Conservation (phyloP, 2,113 vertebrate species). For the Propithecus coquereli region DNA sequence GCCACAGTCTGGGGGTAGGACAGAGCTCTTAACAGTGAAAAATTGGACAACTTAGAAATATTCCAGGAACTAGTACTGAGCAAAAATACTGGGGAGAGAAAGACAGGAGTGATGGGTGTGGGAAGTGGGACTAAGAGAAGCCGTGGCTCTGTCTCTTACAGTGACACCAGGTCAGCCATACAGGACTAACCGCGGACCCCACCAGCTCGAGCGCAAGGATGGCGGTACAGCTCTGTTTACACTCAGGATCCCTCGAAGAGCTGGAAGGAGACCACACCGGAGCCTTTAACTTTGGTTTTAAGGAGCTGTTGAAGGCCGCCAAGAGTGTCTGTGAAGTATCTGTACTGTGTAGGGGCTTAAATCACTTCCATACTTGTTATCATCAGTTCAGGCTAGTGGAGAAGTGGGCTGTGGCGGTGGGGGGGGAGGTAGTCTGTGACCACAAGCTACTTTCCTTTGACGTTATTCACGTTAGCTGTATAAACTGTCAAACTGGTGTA, state of each 20-base stretch:
- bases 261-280: not conserved
- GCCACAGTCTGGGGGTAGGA: not conserved
- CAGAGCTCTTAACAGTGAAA: not conserved
- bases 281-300: not conserved
- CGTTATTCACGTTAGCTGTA: not conserved
- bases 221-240: not conserved
- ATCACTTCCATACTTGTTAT: not conserved
- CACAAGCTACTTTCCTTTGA: not conserved
- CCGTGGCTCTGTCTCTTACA: not conserved
- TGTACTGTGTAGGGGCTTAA: not conserved
- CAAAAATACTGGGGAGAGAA: not conserved
- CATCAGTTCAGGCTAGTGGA: not conserved
- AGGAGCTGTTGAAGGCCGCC: not conserved
- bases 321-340: not conserved
- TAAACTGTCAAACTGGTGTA: not conserved
- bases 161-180: not conserved
- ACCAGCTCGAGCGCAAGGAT: not conserved
- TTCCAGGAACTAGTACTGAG: not conserved
- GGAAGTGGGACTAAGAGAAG: not conserved
- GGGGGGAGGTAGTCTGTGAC: not conserved
- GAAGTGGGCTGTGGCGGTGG: not conserved
- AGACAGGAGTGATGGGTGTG: not conserved
- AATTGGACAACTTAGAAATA: not conserved
- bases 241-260: not conserved
- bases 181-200: too few species aligned